Base-by-base conservation (phyloP, 2,113 vertebrate genomes). In the Trinectes maculatus region DNA sequence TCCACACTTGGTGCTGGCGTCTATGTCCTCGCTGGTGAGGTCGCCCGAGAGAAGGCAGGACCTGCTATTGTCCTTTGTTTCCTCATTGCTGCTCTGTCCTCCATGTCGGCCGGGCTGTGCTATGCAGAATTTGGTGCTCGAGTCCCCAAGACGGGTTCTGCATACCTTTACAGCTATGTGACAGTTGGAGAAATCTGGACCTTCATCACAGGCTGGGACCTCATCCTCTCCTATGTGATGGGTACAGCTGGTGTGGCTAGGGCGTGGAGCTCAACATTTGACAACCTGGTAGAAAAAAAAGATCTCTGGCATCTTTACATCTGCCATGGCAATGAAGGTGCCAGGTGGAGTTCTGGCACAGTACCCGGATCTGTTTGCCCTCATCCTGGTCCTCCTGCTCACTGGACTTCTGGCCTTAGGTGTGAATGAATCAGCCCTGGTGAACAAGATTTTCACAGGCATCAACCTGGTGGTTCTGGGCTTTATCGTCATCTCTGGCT, bases 141-240 rank as follows among this genome's bases (percentile, higher is more conserved):
- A 0, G 97, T 98, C 6, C 97, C 97, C 69, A 95, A 96, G 80
- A 95, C 96, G 0, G 97, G 97, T 37, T 99, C 97, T 19, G 97
- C 96, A 0, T 99, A 99, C 80, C 93, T 99, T 28, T 99, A 99
- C 92, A 99, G 96, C 87, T 98, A 97, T 0, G 96, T 99, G 51
- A 98, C 97, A 0, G 97, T 99, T 0, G 97, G 97, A 0, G 97
- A 99, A 87, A 95, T 99, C 66, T 98, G 97, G 94, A 97, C 97
- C 82, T 99, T 99, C 86, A 96, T 96, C 59, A 95, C 97, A 0
- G 97, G 97, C 1, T 99, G 97, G 97, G 98, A 97, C 82, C 95
- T 99, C 88, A 97, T 99, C 66, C 95, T 99, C 58, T 98, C 97
- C 6, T 99, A 98, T 1, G 94, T 99, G 52, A 96, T 99, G 54